Evolutionary conservation across 2,797 vertebrate species (phyloP).

Genomic region (Hyperoplus immaculatus): DNA sequence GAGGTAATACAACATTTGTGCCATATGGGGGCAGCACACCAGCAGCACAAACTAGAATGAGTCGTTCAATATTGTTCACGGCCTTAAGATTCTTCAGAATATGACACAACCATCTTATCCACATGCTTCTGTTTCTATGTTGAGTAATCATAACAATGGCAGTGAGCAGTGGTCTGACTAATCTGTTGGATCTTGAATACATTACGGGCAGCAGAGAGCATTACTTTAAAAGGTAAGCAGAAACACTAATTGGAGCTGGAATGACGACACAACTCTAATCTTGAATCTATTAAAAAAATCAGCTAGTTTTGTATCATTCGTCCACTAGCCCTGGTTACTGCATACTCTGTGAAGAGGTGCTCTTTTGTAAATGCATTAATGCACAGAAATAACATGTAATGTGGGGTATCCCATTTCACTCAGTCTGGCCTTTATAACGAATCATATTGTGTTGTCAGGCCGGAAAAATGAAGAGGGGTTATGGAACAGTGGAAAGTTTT

Average conservation of each 20-base stretch:
- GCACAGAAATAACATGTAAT: slow-evolving; percentile 30
- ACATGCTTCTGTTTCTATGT: slow-evolving; percentile 29
- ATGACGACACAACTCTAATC: slow-evolving; percentile 32
- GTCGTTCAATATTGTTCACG: slow-evolving; percentile 13
- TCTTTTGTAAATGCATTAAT: slow-evolving; percentile 28
- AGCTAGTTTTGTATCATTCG: slow-evolving; percentile 29
- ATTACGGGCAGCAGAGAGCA: slow-evolving; percentile 25
- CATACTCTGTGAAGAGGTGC: slow-evolving; percentile 25
- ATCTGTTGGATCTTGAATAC: slow-evolving; percentile 30
- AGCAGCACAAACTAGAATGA: slow-evolving; percentile 8
- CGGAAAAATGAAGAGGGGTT: background rate
- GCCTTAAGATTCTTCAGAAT: slow-evolving; percentile 10
- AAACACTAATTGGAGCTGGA: slow-evolving; percentile 44
- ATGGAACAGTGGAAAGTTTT: slow-evolving; percentile 21
- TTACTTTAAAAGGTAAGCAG: slow-evolving; percentile 46
- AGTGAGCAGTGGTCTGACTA: slow-evolving; percentile 36
- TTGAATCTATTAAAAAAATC: slow-evolving; percentile 38
- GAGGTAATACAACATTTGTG: slow-evolving; percentile 56
- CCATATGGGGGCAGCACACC: slow-evolving; percentile 69
- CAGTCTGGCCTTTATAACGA: slow-evolving; percentile 17
- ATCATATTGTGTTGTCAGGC: slow-evolving; percentile 10
- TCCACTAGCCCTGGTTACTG: slow-evolving; percentile 31
- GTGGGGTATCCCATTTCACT: slow-evolving; percentile 16
- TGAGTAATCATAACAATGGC: slow-evolving; percentile 33
- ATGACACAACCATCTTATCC: slow-evolving; percentile 2